Evolutionary conservation across 2,113 vertebrate species (phyloP).

Genomic region (Onychostruthus taczanowskii): DNA sequence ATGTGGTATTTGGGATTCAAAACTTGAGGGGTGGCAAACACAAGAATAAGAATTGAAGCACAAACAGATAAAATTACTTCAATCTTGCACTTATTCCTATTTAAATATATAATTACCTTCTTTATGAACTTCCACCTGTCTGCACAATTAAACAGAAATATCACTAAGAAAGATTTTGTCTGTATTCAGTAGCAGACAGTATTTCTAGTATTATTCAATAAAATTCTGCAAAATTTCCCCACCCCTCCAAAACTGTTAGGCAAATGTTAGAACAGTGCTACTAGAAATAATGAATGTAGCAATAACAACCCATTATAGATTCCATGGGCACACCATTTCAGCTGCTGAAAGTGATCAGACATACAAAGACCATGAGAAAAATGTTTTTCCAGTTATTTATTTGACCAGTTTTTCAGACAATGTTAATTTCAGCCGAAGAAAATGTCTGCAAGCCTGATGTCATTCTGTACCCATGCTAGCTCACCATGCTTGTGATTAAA

Average conservation of each 20-base stretch:
- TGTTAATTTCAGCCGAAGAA: not conserved
- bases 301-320: not conserved
- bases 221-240: not conserved
- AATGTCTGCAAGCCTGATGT: not conserved
- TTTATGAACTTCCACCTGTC: not conserved
- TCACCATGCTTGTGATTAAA: not conserved
- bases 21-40: not conserved
- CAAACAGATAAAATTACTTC: not conserved
- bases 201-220: not conserved
- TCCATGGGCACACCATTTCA: not conserved
- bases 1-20: not conserved
- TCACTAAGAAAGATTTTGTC: not conserved
- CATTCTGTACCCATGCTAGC: not conserved
- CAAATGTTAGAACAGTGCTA: not conserved
- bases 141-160: not conserved
- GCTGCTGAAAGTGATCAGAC: not conserved
- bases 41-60: not conserved
- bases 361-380: not conserved
- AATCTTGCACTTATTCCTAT: not conserved
- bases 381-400: not conserved
- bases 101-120: not conserved
- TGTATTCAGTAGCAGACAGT: not conserved
- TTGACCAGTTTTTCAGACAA: not conserved
- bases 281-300: not conserved
- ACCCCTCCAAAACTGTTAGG: not conserved